Conservation (phyloP, 2,113 vertebrate genomes). For the Mionectes macconnelli region DNA sequence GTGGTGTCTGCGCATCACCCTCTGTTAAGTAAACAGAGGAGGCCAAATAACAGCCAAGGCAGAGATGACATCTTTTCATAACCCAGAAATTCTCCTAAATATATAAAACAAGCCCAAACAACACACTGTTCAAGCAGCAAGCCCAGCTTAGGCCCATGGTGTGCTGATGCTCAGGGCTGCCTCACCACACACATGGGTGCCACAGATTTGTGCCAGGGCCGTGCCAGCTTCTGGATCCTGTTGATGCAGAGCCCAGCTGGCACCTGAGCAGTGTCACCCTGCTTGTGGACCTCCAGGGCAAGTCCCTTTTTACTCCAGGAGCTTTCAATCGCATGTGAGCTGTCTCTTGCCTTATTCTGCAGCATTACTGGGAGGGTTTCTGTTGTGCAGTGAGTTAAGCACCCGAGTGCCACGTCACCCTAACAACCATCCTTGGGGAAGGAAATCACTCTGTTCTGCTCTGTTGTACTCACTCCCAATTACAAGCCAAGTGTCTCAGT, state of each 20-base stretch:
- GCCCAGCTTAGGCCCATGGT: rapidly evolving
- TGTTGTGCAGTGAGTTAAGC: neutral
- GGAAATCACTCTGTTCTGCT: constrained; percentile 41
- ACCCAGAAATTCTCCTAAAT: neutral
- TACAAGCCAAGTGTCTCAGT: constrained; percentile 40
- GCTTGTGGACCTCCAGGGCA: neutral
- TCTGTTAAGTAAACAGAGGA: neutral
- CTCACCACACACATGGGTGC: rapidly evolving
- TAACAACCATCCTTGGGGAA: constrained; percentile 13
- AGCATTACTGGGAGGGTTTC: neutral
- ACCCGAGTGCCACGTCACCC: neutral
- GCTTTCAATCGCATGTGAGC: rapidly evolving
- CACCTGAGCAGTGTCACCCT: neutral
- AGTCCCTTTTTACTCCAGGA: neutral
- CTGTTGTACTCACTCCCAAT: constrained; percentile 23
- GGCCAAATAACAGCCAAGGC: neutral
- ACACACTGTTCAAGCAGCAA: neutral
- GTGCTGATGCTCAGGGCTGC: neutral
- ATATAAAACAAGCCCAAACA: neutral
- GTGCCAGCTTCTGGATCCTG: neutral
- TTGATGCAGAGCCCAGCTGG: neutral
- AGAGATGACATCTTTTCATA: neutral
- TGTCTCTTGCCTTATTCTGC: neutral
- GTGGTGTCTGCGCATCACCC: neutral
- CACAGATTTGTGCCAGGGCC: neutral